Conservation (phyloP, 1,140 invertebrate species). For the Cydia fagiglandana region DNA sequence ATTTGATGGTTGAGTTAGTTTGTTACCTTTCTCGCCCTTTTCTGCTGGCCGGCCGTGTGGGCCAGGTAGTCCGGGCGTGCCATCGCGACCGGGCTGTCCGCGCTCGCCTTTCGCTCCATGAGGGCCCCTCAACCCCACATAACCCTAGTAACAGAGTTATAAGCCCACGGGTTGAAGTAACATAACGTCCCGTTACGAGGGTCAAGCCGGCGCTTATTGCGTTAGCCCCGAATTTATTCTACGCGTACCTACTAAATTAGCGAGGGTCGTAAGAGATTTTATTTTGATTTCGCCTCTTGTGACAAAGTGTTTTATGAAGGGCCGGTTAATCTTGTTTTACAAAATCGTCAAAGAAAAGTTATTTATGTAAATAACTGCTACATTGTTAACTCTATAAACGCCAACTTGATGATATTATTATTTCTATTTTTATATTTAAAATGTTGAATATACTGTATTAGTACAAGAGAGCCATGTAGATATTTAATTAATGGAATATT, state of each 20-base stretch:
- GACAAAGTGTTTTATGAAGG: constrained; percentile 34
- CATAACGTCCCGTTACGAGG: constrained; percentile 64
- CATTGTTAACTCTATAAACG: too few species aligned
- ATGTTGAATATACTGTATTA: too few species aligned
- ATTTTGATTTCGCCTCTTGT: constrained; percentile 45
- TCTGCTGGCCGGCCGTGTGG: constrained; percentile 76
- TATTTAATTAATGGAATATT: too few species aligned
- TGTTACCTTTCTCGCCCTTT: constrained; percentile 80
- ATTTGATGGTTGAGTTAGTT: constrained; percentile 74
- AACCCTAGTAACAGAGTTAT: constrained; percentile 73
- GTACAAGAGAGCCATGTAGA: too few species aligned
- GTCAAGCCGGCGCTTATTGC: constrained; percentile 68
- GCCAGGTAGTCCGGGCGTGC: constrained; percentile 68
- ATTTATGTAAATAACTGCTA: background rate
- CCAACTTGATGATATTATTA: too few species aligned
- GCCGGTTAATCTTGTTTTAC: constrained; percentile 37
- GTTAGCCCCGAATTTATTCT: constrained; percentile 62
- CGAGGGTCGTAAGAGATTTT: constrained; percentile 47
- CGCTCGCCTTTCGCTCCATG: constrained; percentile 71
- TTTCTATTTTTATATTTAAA: too few species aligned
- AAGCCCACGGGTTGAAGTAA: constrained; percentile 63
- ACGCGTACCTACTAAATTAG: constrained; percentile 52
- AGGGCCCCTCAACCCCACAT: constrained; percentile 62
- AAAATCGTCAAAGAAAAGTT: background rate
- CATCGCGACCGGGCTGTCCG: constrained; percentile 63